phyloP scores from a whole-genome alignment of 2,888 invertebrate species.

The Heliconius ismenius region DNA sequence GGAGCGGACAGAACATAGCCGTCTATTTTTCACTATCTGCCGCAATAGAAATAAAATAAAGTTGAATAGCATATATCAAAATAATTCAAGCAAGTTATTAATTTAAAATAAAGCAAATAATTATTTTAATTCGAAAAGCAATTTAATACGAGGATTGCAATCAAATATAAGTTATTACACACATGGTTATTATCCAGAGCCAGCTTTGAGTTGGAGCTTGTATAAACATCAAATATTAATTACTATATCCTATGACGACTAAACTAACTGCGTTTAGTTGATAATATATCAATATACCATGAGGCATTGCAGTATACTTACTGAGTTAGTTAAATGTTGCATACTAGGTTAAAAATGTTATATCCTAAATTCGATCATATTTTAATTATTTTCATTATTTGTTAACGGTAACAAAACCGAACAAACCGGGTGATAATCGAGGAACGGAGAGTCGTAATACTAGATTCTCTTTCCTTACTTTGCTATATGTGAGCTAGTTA shows the following conservation, averaged over 20 bases:
- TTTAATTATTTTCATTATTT: too few species aligned
- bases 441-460: too few species aligned
- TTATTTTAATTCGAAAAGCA: neutral
- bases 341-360: too few species aligned
- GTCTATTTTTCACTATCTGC: neutral
- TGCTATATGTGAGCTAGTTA: too few species aligned
- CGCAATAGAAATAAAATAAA: neutral
- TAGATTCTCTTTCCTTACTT: too few species aligned
- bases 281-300: neutral
- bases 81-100: neutral
- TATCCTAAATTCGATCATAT: too few species aligned
- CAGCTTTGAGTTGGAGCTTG: conserved; percentile 4
- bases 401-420: too few species aligned
- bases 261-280: neutral
- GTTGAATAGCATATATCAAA: neutral
- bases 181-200: neutral
- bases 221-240: conserved; percentile 3
- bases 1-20: too few species aligned
- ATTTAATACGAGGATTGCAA: neutral
- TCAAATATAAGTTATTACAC: neutral
- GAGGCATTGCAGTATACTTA: too few species aligned
- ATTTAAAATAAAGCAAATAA: neutral
- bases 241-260: neutral
- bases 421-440: too few species aligned
- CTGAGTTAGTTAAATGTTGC: too few species aligned